Evolutionary conservation across 2,888 invertebrate species (phyloP), one percentile per base, ranked within the genome.

Genomic region (Flexamia atlantica): DNA sequence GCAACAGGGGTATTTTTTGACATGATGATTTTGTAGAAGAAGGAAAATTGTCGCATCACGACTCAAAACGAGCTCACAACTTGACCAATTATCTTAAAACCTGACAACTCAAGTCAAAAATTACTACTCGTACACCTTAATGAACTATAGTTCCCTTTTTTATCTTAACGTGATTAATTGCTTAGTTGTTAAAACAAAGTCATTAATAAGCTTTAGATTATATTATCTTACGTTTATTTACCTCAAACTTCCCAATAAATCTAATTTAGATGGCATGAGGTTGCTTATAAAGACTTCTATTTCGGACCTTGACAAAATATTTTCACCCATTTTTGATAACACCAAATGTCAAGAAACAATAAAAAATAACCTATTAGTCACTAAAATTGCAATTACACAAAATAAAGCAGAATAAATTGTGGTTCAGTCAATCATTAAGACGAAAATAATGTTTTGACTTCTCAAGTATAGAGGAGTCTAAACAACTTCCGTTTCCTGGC

Each of bases 261-360:
- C 92, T 40, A 97, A 91, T 53, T 92, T 91, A 85, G 93, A 94
- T 36, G 93, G 91, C 86, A 93, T 92, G 89, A 97, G 93, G 87
- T 94, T 94, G 88, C 96, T 93, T 3, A 97, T 92, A 88, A 93
- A 96, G 86, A 93, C 90, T 89, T 96, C 96, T 7, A 95, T 91
- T 91, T 97, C 97, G 7, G 82, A 70, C 20, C 23, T 40, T 17
- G 46, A 50, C 23, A 82, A 30, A 82, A 82, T 70, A 28, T 23
- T 64, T 23, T 53, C 70, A n/a, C 28, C 46, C 74, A 76, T 76
- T 23, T 5, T 17, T 28, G 28, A 76, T 25, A 57, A 57, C 20
- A 46, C 46, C 0, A 53, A 46, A 46, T n/a, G 14, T 46, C 2
- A 46, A 46, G 2, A 23, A 57, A 23, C 9, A 20, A 5, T 64